Evolutionary conservation across 2,888 invertebrate genomes (phyloP), one percentile per base, ranked within the genome.

Genomic region (Lapara coniferarum): DNA sequence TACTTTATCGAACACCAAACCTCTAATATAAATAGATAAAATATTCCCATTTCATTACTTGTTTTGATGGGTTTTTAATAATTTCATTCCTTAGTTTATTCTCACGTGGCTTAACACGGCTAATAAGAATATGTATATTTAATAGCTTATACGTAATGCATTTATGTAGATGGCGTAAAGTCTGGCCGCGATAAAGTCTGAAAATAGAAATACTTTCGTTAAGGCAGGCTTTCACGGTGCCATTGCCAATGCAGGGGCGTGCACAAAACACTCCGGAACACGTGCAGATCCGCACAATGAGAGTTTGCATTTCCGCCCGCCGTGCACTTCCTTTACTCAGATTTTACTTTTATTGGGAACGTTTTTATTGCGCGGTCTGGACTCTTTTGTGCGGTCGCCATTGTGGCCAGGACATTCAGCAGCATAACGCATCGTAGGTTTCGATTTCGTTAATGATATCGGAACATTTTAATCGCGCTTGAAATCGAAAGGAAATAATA

Each of bases 301-400:
- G 85, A 90, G 90, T 93, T 93, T 93, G 93, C 93, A 93, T 93
- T 93, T 93, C 93, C 93, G 93, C 85, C 87, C 90, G 89, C 74
- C 89, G 85, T 93, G 93, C 93, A 93, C 93, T 93, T 93, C 93
- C 93, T 92, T 88, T 86, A 88, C 89, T 88, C 84, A 77, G 85
- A 86, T 91, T 92, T 93, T 93, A 91, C 91, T 92, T 93, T 91
- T 93, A 92, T 91, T 90, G 87, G 79, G 85, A 81, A 81, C 81
- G 88, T 87, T 89, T 91, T 92, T 90, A 90, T 89, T 85, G 83
- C 84, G 87, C 80, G 89, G 88, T 85, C 88, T 89, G 91, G 88
- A 85, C 87, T 83, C 86, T 82, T 90, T 92, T 93, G 90, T 92
- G 75, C 74, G 78, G 75, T 75, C 75, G 71, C 77, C 78, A 89